These are phyloP conservation scores for Neogale vison DNA, from an alignment of 2,113 vertebrate genomes.

Conservation along the genomic window DNA sequence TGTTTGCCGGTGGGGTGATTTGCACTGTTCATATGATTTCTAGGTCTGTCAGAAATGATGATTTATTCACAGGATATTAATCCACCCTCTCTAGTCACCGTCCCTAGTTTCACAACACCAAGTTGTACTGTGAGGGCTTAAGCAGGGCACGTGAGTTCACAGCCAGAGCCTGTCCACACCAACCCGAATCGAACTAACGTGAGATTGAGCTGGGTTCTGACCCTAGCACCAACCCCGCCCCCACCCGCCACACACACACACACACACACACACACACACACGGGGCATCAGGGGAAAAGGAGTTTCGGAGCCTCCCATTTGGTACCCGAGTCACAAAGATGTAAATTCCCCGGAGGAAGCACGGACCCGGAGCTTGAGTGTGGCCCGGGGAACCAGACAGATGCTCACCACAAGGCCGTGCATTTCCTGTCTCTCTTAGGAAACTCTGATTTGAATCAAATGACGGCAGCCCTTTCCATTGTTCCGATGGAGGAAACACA, in stretches of 20 bases:
- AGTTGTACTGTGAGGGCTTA: not conserved
- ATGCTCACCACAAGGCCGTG: not conserved
- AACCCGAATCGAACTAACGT: not conserved
- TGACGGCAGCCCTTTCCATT: not conserved
- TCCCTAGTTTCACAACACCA: not conserved
- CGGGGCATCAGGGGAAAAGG: not conserved
- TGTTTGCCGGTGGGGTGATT: not conserved
- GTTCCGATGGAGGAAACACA: fast-evolving
- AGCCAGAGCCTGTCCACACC: too few species aligned
- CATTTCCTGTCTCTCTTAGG: not conserved
- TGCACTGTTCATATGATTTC: not conserved
- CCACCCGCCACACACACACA: too few species aligned
- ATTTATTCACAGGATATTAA: not conserved
- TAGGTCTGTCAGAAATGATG: not conserved
- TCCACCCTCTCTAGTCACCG: not conserved
- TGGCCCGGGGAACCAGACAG: fast-evolving
- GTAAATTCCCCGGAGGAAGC: not conserved
- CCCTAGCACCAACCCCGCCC: not conserved
- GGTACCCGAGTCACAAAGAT: not conserved
- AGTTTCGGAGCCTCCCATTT: not conserved
- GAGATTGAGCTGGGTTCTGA: fast-evolving
- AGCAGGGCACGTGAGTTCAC: not conserved
- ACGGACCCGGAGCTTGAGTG: not conserved
- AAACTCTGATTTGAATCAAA: slow-evolving; percentile 3
- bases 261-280: fast-evolving